Evolutionary conservation across 1,140 invertebrate species (phyloP), one percentile per base, ranked within the genome.

Genomic region (Drosophila bifasciata): DNA sequence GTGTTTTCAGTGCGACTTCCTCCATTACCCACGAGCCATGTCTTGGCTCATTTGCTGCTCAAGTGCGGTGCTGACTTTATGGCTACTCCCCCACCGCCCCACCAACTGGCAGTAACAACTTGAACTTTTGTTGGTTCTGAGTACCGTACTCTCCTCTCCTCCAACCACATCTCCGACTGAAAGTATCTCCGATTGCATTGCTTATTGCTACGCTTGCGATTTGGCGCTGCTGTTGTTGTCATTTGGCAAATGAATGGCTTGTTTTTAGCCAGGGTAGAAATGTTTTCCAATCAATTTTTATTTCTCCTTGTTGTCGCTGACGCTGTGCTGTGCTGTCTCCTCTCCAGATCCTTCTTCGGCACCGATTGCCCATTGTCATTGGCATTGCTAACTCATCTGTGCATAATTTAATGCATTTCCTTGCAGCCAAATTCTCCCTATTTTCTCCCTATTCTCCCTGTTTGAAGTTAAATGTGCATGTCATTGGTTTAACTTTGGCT

Each of bases 281-380:
- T 88, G 83, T 88, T 88, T 88, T 91, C 76, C 89, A 91, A 91
- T 91, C 89, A 91, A 86, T 91, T 91, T 91, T 91, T 91, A 91
- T 91, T 49, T 75, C 64, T 81, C 62, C 63, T 66, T 62, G 72
- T 61, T 74, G 76, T 75, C 70, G 71, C 51, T 55, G 48, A 45
- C 11, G 32, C 52, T n/a, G n/a, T n/a, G n/a, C n/a, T n/a, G n/a
- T n/a, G n/a, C n/a, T 28, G 45, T 7, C n/a, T 7, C 56, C 19
- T 55, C 55, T 40, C 50, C 53, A 16, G 19, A 25, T 17, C 21
- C 13, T 21, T 9, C 16, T 16, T 48, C 25, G 15, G 23, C 25
- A 6, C 43, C 48, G 23, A 28, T 56, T 1, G 15, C 49, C 41
- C 78, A 78, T 83, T 78, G 79, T 75, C 77, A 85, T 85, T 79